Percentiles rank a stretch among this genome's conserved stretches.
Conservation (phyloP, 2,113 vertebrate species). For the Cromileptes altivelis region DNA sequence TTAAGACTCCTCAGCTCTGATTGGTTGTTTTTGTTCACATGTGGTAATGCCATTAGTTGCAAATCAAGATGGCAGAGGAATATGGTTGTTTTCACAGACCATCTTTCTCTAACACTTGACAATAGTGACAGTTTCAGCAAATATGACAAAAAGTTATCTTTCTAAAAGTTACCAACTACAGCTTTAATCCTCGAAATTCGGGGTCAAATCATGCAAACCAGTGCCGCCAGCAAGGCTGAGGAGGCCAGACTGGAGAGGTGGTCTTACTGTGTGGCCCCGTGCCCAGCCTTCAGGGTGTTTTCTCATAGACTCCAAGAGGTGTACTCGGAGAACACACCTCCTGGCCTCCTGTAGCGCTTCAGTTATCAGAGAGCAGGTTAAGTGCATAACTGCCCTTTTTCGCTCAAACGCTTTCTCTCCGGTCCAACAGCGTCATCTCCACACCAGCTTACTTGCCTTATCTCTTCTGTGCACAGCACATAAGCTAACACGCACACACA, state of each 20-base stretch:
- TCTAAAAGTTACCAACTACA: no score
- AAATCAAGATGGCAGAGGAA: no score
- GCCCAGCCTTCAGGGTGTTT: slow-evolving; percentile 14
- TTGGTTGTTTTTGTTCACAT: no score
- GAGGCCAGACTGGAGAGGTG: slow-evolving; percentile 3
- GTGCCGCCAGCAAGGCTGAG: not conserved
- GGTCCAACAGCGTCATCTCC: slow-evolving; percentile 24
- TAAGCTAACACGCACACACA: not conserved
- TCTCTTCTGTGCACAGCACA: slow-evolving; percentile 24
- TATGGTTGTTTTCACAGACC: no score
- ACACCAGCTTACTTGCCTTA: slow-evolving; percentile 34
- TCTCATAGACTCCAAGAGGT: not conserved
- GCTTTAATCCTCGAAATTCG: not conserved
- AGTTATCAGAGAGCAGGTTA: slow-evolving; percentile 46
- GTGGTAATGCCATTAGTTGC: no score
- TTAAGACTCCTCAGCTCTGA: no score
- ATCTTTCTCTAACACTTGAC: no score
- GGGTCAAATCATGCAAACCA: not conserved
- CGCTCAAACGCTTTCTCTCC: slow-evolving; percentile 38
- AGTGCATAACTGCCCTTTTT: slow-evolving; percentile 41
- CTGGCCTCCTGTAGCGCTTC: slow-evolving; percentile 20
- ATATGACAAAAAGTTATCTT: no score
- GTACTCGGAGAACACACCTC: not conserved
- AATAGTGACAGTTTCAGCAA: no score
- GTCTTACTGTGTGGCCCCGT: not conserved